Evolutionary conservation across 1,140 invertebrate species (phyloP), one percentile per base, ranked within the genome.

Genomic region (Mycetomoellerius zeteki): DNA sequence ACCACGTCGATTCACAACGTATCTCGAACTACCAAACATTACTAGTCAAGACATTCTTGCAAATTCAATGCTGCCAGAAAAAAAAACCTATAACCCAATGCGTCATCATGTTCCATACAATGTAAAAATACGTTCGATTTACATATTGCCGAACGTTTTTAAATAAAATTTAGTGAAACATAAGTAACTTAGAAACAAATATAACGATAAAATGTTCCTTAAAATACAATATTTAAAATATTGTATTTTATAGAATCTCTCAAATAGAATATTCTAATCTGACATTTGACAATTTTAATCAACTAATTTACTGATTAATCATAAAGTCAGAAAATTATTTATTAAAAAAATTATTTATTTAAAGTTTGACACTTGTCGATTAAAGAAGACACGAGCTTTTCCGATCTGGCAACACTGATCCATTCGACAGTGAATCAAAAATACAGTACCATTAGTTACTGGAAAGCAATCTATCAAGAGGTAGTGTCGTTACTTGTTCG

Each of bases 11-110:
- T 77, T 86, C 72, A 76, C 86, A 86, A 91, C 71, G 58, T 86
- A 88, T 56, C 65, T 88, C 82, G 77, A 86, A 90, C 90, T 91
- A 91, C 89, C 87, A 91, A 90, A 91, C 87, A 90, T 86, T 88
- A 88, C 77, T 88, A 88, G 65, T 90, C 86, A 82, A 90, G 76
- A 71, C 82, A 73, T 60, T 82, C 50, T 64, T 76, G 78, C 89
- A 71, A 86, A 19, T 69, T 89, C 85, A 82, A 60, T 65, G 80
- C 87, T 90, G 89, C 47, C 33, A 73, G 73, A 62, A 8, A 47
- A 60, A 60, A 43, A 58, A 73, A 24, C 10, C 8, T 19, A 30
- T 24, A 27, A 12, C 19, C 14, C 37, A 50, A 50, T 21, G 4
- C 60, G 21, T 30, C 27, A 60, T 10, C 24, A 5, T 33, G 16